Evolutionary conservation across 2,888 invertebrate genomes (phyloP), one percentile per base, ranked within the genome.

Genomic region (Rotaria macrura): DNA sequence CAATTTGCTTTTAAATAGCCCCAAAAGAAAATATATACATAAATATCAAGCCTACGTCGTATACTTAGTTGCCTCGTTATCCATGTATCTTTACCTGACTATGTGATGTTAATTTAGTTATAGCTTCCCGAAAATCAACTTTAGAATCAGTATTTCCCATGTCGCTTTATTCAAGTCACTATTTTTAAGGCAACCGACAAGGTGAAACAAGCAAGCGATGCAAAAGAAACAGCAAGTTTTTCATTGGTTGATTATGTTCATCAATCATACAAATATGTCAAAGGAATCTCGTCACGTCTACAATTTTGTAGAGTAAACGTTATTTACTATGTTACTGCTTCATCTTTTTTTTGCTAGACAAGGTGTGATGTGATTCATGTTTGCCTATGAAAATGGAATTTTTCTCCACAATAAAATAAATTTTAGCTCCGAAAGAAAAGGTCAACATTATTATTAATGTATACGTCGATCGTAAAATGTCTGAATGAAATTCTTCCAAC

Each of bases 121-220:
- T 96, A 88, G 98, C 97, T 92, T 97, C 97, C 87, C 97, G 94
- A 92, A 98, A 99, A 92, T 96, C 97, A 87, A 97, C 92, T 93
- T 98, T 98, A 87, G 97, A 97, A 91, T 99, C 98, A 87, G 96
- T 94, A 93, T 97, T 98, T 89, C 99, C 99, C 99, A 99, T 99
- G 84, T 29, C 79, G n/a, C 23, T 10, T n/a, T 79, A 43, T 25
- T 79, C 9, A 34, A 65, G 65, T 34, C 20, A 49, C 49, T 49
- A 10, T 5, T 34, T 20, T 14, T 65, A 17, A 20, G 34, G 34
- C 17, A 65, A n/a, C n/a, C n/a, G 65, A 65, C 65, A 34, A 29
- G 65, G 65, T 65, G 29, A 65, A 65, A 65, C 3, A 17, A 65
- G 14, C 14, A 14, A 65, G 38, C 14, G 65, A 57, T 29, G 1